Base-by-base conservation (phyloP, 2,888 invertebrate species). In the Eupithecia pulchellata region DNA sequence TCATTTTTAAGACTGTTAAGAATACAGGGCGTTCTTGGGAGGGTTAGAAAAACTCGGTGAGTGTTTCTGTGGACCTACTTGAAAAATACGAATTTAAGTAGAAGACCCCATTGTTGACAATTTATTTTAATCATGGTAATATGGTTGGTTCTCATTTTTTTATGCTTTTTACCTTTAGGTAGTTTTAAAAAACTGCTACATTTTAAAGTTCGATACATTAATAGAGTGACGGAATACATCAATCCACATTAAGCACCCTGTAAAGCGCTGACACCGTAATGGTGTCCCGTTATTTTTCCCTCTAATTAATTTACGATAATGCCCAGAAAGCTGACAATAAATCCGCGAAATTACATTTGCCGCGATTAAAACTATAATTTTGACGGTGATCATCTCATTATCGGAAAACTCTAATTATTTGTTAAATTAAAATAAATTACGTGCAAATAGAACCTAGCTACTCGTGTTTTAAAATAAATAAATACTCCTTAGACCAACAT, bases 261-360 rank as follows among this genome's bases (percentile, higher is more conserved):
- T 85, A 20, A 57, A 13, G 47, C 82, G 82, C 81, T 86, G 87
- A 86, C 85, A 82, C 82, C 77, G 76, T 86, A 88, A 86, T 86
- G 87, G 84, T 77, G 77, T 79, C 82, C 73, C 84, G 85, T 89
- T 88, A 90, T 89, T 89, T 86, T 83, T 52, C 52, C 78, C 77
- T 78, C 82, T 90, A 90, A 91, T 91, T 90, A 91, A 91, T 91
- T 91, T 91, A 90, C 86, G 90, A 86, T 88, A 89, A 90, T 89
- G 86, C 81, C 77, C 81, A 76, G 81, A 83, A 82, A 77, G 70
- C 71, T 66, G 17, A 64, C 77, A 74, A 84, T 86, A 84, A 85
- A 82, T 82, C 80, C 58, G 34, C 25, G 52, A 71, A 79, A 82
- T 80, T 77, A 78, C 76, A 75, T 79, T 81, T 78, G 73, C 73